Evolutionary conservation across 2,888 invertebrate species (phyloP), one percentile per base, ranked within the genome.

Genomic region (Caenorhabditis sinica): DNA sequence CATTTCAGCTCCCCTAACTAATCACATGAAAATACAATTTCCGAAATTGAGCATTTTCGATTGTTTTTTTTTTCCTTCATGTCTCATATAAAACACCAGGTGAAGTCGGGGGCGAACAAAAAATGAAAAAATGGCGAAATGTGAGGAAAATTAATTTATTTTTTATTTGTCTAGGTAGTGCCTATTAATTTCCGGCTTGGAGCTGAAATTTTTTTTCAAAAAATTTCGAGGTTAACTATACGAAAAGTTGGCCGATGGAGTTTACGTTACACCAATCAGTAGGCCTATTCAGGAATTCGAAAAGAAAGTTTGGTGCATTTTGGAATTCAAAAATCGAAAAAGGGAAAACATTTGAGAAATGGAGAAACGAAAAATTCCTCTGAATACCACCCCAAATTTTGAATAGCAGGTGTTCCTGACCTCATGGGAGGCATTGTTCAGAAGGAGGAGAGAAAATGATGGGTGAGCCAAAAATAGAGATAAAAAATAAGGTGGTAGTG

Each of bases 1-100:
- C 53, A 20, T 25, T 53, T 53, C 23, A 20, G 4, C 28, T 2
- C 23, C n/a, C n/a, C 20, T 8, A n/a, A 17, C 63, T 66, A 80
- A 80, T 72, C 80, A 72, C 65, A 80, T 72, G 80, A 72, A 80
- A 72, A 80, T 80, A 80, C 80, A 80, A 80, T 80, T 80, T 80
- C 80, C 80, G 80, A 80, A 80, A 80, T 80, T 65, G 80, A 72
- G 80, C 80, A 72, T 80, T 80, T 69, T 80, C 66, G 72, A 80
- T 80, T 80, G 80, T 80, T 80, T 80, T 80, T 72, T 71, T 53
- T n/a, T 3, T 53, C 17, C 23, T 49, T 30, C 66, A n/a, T 8
- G 20, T 8, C 17, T 56, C 56, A 23, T 15, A 56, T 6, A 9
- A 4, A 11, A 6, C 11, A 66, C 45, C 80, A 80, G 80, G 80